These are phyloP conservation scores for Chlorodrepanis virens DNA, from an alignment of 2,113 vertebrate genomes.

Conservation along the genomic window DNA sequence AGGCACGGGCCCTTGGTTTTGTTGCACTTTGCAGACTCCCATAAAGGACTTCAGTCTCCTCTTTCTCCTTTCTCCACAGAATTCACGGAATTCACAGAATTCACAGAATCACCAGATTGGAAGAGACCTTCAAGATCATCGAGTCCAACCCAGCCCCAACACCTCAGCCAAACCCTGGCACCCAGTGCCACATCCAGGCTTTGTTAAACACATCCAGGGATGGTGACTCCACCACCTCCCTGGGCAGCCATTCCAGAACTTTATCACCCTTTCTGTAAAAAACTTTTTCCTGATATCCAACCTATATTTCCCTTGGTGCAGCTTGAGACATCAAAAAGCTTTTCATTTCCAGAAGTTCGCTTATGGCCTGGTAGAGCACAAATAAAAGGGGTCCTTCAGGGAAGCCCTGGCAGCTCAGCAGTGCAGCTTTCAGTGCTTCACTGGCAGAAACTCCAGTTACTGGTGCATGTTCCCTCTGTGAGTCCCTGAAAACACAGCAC, in stretches of 20 bases:
- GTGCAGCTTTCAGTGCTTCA: background rate
- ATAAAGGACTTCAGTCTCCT: background rate
- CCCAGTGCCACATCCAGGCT: background rate
- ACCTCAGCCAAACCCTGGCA: background rate
- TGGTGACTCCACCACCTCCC: background rate
- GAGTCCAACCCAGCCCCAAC: background rate
- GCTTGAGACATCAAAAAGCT: background rate
- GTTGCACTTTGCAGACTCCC: background rate
- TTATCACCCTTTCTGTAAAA: background rate
- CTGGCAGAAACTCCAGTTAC: rapidly evolving
- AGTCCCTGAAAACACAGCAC: background rate
- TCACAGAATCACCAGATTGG: background rate
- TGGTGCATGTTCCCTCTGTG: background rate
- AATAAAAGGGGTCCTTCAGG: background rate
- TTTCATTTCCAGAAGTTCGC: background rate
- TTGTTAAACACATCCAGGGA: background rate
- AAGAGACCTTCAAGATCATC: background rate
- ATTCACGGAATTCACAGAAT: too few relatives aligned
- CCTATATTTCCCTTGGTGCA: background rate
- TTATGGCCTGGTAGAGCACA: background rate
- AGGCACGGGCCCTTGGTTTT: background rate
- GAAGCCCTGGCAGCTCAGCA: background rate
- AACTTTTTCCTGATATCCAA: background rate
- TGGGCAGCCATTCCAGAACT: background rate
- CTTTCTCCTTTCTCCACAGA: background rate